Conservation (phyloP, 2,888 invertebrate species). For the Eristalis tenax region DNA sequence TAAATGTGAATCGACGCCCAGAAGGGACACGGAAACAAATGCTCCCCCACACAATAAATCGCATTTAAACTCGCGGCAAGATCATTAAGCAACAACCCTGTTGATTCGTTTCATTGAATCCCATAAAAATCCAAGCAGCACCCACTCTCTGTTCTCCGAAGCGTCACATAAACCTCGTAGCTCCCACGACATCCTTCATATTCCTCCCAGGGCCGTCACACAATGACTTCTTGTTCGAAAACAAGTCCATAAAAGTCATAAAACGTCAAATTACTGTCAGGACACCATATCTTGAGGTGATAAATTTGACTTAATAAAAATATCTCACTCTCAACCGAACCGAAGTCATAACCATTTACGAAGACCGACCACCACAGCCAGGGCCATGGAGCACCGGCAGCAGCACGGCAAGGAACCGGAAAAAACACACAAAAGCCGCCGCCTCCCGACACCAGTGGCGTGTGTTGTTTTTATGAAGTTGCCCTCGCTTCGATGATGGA, state of each 20-base stretch:
- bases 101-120: not conserved
- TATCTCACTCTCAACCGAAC: constrained; percentile 42
- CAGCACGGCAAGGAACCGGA: not conserved
- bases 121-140: not conserved
- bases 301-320: constrained; percentile 75
- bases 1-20: not conserved
- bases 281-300: constrained; percentile 74
- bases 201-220: not conserved
- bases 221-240: constrained; percentile 60
- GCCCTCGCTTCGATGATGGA: constrained; percentile 41
- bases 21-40: not conserved
- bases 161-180: not conserved
- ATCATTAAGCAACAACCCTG: not conserved
- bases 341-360: constrained; percentile 27
- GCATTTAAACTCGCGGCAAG: not conserved
- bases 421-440: not conserved
- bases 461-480: constrained; percentile 58
- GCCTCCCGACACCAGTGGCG: constrained; percentile 32
- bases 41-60: not conserved
- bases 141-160: not conserved
- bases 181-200: not conserved
- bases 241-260: constrained; percentile 74
- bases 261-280: constrained; percentile 73
- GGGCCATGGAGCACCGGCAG: constrained; percentile 17
- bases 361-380: not conserved